These are phyloP conservation scores for Vidua chalybeata DNA, from an alignment of 2,113 vertebrate species.

Conservation along the genomic window DNA sequence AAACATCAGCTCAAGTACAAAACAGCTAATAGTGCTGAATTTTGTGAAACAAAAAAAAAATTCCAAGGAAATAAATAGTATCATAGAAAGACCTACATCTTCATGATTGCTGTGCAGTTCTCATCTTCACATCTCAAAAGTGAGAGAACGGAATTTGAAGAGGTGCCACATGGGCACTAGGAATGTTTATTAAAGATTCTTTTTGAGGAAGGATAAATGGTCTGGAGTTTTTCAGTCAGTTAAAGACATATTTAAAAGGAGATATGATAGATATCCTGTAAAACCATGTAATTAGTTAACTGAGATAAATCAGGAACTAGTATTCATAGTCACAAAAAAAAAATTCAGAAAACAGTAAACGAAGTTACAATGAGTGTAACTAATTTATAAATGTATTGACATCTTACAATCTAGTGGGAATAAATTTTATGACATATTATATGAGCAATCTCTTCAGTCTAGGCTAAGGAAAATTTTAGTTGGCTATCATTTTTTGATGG, in stretches of 20 bases:
- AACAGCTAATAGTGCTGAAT: not conserved
- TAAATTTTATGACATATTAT: not conserved
- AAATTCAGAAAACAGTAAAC: not conserved
- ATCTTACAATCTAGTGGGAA: not conserved
- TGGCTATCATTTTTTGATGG: not conserved
- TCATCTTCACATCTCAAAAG: not conserved
- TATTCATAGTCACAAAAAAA: not conserved
- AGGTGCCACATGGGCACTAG: fast-evolving
- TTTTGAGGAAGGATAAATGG: not conserved
- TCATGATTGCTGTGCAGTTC: not conserved
- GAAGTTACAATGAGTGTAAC: not conserved
- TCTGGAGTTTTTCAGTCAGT: not conserved
- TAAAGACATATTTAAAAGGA: not conserved
- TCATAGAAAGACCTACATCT: not conserved
- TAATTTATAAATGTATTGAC: not conserved
- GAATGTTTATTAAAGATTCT: not conserved
- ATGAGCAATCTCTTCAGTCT: not conserved
- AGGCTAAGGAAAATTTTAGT: not conserved
- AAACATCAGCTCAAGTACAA: not conserved
- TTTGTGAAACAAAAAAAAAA: not conserved
- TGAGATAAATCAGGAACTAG: not conserved
- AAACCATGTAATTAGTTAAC: not conserved
- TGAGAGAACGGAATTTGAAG: not conserved
- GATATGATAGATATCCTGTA: not conserved
- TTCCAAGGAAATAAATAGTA: fast-evolving